These are phyloP conservation scores for Lycia hirtaria DNA, from an alignment of 2,888 invertebrate species.

Conservation along the genomic window DNA sequence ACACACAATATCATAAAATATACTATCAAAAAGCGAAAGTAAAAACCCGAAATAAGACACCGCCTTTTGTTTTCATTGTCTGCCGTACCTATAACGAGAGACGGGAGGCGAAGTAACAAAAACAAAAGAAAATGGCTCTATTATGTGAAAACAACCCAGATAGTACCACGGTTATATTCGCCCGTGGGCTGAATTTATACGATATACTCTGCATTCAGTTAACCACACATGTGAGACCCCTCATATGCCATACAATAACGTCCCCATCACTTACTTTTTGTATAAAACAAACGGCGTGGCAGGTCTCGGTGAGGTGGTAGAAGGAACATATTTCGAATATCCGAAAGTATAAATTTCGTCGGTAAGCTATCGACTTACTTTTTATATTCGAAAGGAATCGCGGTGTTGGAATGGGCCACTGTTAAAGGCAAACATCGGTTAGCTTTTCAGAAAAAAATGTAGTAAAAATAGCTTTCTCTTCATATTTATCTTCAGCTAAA, in stretches of 20 bases:
- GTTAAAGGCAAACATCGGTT: conserved; percentile 78
- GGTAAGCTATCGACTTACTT: conserved; percentile 85
- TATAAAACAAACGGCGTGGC: conserved; percentile 23
- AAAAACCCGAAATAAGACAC: conserved; percentile 77
- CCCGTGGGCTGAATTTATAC: conserved; percentile 84
- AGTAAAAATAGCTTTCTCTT: neutral
- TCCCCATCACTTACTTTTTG: conserved; percentile 20
- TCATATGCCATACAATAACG: conserved; percentile 42
- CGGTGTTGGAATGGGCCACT: conserved; percentile 75
- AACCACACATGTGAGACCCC: conserved; percentile 60
- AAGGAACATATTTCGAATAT: conserved; percentile 81
- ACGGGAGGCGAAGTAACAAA: conserved; percentile 76
- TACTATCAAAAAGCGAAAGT: conserved; percentile 64
- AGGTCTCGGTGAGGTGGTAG: conserved; percentile 56
- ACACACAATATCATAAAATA: conserved; percentile 57
- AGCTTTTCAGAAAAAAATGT: conserved; percentile 27
- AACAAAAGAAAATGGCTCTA: conserved; percentile 85
- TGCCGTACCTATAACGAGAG: conserved; percentile 78
- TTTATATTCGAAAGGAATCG: conserved; percentile 81
- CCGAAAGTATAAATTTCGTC: conserved; percentile 83
- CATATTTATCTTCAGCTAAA: neutral
- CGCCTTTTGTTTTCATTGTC: conserved; percentile 82
- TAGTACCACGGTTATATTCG: conserved; percentile 81
- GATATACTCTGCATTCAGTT: conserved; percentile 76
- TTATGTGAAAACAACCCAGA: conserved; percentile 84